phyloP scores from a whole-genome alignment of 2,888 invertebrate genomes.

The Drosophila fulvimacula region DNA sequence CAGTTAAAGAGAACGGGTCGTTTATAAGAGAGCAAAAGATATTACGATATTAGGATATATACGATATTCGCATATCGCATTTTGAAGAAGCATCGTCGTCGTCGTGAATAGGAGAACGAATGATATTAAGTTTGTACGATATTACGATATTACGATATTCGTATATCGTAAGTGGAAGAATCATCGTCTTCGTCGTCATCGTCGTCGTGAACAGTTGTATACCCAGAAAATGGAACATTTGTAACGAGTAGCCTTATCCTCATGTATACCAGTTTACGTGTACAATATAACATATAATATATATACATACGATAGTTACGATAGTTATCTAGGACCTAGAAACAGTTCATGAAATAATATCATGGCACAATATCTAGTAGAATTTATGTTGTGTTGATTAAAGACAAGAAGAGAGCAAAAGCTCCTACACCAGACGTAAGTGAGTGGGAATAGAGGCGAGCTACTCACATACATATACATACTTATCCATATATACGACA shows the following conservation, averaged over 20 bases:
- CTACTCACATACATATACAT: slow-evolving; percentile 26
- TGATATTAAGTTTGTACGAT: slow-evolving; percentile 15
- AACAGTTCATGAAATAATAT: slow-evolving; percentile 40
- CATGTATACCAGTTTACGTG: slow-evolving; percentile 85
- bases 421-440: neutral
- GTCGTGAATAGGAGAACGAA: slow-evolving; percentile 12
- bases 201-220: slow-evolving; percentile 66
- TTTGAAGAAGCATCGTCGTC: slow-evolving; percentile 6
- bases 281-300: slow-evolving; percentile 43
- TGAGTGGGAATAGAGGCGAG: slow-evolving; percentile 3
- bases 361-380: slow-evolving; percentile 52
- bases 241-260: slow-evolving; percentile 85
- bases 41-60: slow-evolving; percentile 18
- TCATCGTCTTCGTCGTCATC: slow-evolving; percentile 6
- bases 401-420: slow-evolving; percentile 19
- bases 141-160: slow-evolving; percentile 15
- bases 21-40: slow-evolving; percentile 32
- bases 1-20: slow-evolving; percentile 10
- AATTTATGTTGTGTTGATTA: slow-evolving; percentile 72
- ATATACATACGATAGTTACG: slow-evolving; percentile 57
- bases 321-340: slow-evolving; percentile 53
- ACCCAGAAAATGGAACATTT: slow-evolving; percentile 74
- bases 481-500: neutral
- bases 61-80: slow-evolving; percentile 18
- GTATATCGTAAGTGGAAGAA: slow-evolving; percentile 11